A percentile compares a stretch with the other conserved stretches of the same genome.
These are phyloP conservation scores for Sebastes miniatus DNA, from an alignment of 2,797 vertebrate genomes.

Conservation along the genomic window DNA sequence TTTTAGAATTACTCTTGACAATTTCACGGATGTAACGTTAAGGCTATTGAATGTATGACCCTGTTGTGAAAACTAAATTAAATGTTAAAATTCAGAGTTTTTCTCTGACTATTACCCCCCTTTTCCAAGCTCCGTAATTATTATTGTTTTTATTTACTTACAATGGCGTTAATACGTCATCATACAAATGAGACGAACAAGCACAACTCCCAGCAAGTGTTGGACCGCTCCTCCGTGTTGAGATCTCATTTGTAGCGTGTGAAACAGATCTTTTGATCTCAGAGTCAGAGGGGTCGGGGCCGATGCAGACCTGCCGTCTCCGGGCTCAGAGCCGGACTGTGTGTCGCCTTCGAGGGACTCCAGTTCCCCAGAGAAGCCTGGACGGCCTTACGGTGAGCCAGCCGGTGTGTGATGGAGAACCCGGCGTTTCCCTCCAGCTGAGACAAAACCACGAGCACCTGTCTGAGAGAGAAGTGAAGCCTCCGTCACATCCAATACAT, in stretches of 20 bases:
- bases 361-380: constrained; percentile 90
- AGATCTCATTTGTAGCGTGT: background rate
- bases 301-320: background rate
- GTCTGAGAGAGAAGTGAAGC: constrained; percentile 65
- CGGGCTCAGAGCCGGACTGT: constrained; percentile 85
- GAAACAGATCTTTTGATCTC: background rate
- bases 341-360: constrained; percentile 86
- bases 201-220: background rate
- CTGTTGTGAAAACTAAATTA: too few relatives aligned
- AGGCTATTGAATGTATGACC: too few relatives aligned
- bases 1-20: too few relatives aligned
- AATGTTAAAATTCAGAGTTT: too few relatives aligned
- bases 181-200: background rate
- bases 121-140: too few relatives aligned
- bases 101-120: too few relatives aligned
- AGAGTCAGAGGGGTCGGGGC: background rate
- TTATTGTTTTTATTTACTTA: too few relatives aligned
- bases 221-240: background rate
- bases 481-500: too few relatives aligned
- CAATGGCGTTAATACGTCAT: too few relatives aligned
- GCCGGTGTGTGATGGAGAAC: constrained; percentile 90
- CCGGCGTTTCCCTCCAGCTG: constrained; percentile 90
- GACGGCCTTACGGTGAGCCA: constrained; percentile 88
- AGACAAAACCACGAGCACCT: constrained; percentile 90
- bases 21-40: too few relatives aligned